Conservation (phyloP, 2,797 vertebrate genomes). For the Tadarida brasiliensis region DNA sequence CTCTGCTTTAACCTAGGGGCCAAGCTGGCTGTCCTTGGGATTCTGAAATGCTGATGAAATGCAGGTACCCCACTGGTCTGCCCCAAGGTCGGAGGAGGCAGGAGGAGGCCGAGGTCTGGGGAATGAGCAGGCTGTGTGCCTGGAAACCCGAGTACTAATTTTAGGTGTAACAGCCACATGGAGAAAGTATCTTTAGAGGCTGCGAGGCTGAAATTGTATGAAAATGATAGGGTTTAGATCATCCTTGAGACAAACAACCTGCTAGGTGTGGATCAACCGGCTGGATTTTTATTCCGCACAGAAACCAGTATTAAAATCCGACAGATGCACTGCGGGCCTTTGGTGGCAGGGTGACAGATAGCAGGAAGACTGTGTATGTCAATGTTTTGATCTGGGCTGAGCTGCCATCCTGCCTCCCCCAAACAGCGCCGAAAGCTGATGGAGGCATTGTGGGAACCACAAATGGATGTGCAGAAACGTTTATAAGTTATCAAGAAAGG, state of each 20-base stretch:
- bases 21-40: not conserved
- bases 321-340: not conserved
- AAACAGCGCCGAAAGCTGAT: not conserved
- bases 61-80: too few relatives aligned
- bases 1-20: not conserved
- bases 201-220: not conserved
- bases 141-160: not conserved
- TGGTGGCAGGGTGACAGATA: not conserved
- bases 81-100: not conserved
- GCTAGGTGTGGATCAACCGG: not conserved
- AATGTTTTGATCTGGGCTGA: not conserved
- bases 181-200: not conserved
- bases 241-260: slow-evolving; percentile 7
- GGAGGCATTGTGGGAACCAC: not conserved
- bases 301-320: not conserved
- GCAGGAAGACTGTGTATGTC: not conserved
- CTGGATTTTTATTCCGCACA: not conserved
- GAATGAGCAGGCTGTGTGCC: not conserved
- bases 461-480: not conserved
- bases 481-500: not conserved
- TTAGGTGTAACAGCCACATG: not conserved
- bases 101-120: not conserved
- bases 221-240: not conserved
- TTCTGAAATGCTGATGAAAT: not conserved
- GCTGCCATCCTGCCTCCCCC: not conserved